These are phyloP conservation scores for Cossypha heuglini DNA, from an alignment of 2,797 vertebrate genomes.

Conservation along the genomic window DNA sequence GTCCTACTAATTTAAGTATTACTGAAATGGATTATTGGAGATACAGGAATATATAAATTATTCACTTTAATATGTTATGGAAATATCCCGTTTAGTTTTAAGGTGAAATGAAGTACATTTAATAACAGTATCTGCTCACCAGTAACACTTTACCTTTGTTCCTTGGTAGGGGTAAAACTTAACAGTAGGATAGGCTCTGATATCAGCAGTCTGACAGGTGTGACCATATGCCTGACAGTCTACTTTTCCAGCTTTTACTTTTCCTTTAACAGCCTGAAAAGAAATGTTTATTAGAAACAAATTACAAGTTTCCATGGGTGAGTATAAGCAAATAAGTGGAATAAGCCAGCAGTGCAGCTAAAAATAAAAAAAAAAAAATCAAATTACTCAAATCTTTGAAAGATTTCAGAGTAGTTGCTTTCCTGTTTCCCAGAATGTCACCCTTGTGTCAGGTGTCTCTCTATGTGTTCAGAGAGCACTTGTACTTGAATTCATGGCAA, in stretches of 20 bases:
- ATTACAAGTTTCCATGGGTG: neutral
- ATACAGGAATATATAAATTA: neutral
- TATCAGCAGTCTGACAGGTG: conserved; percentile 86
- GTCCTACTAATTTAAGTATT: neutral
- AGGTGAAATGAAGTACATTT: neutral
- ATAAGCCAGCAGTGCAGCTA: neutral
- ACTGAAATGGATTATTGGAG: neutral
- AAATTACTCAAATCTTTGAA: neutral
- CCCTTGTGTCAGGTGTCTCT: neutral
- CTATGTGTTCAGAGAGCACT: rapidly evolving
- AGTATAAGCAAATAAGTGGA: neutral
- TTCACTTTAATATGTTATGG: neutral
- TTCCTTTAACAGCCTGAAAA: conserved; percentile 85
- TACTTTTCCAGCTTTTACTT: conserved; percentile 90
- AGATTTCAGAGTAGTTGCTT: neutral
- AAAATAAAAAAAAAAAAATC: neutral
- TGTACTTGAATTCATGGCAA: neutral
- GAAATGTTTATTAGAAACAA: neutral
- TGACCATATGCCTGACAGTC: conserved; percentile 89
- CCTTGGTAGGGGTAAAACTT: conserved; percentile 85
- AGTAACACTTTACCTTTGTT: conserved; percentile 76
- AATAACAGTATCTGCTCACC: neutral
- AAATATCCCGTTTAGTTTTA: neutral
- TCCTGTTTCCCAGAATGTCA: neutral
- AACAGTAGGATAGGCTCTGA: conserved; percentile 90